Evolutionary conservation across 1,140 invertebrate genomes (phyloP).

Genomic region (Eulimnadia texana): DNA sequence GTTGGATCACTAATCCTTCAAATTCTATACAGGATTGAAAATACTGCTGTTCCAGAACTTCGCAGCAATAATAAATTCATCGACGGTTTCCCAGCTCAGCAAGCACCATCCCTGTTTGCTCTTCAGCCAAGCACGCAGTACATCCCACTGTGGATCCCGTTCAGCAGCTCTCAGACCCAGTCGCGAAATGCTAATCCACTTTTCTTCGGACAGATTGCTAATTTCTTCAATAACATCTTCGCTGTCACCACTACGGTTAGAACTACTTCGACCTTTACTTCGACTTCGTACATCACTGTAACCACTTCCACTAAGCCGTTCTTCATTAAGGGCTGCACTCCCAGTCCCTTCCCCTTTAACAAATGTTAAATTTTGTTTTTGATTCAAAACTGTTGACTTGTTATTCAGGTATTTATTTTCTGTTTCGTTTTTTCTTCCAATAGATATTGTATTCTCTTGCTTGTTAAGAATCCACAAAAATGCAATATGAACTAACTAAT

Average conservation of each 20-base stretch:
- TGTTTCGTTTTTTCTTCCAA: neutral
- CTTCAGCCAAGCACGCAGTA: neutral
- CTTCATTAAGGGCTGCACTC: constrained; percentile 9
- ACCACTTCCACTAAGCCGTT: constrained; percentile 9
- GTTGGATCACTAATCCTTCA: neutral
- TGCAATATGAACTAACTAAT: no score
- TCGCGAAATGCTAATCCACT: neutral
- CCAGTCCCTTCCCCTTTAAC: constrained; percentile 2
- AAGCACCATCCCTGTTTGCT: neutral
- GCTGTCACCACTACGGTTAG: neutral
- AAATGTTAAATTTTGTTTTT: neutral
- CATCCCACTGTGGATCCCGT: neutral
- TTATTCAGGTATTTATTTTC: neutral
- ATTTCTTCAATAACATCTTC: neutral
- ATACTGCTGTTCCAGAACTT: neutral
- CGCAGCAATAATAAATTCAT: neutral
- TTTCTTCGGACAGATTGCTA: neutral
- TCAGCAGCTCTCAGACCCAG: neutral
- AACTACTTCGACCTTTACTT: constrained; percentile 2
- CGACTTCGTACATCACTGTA: neutral
- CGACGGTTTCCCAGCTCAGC: neutral
- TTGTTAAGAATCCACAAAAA: no score
- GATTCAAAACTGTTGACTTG: neutral
- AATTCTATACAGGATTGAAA: neutral
- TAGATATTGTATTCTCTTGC: no score